phyloP scores from a whole-genome alignment of 2,797 vertebrate genomes.

The Pseudochirops corinnae region DNA sequence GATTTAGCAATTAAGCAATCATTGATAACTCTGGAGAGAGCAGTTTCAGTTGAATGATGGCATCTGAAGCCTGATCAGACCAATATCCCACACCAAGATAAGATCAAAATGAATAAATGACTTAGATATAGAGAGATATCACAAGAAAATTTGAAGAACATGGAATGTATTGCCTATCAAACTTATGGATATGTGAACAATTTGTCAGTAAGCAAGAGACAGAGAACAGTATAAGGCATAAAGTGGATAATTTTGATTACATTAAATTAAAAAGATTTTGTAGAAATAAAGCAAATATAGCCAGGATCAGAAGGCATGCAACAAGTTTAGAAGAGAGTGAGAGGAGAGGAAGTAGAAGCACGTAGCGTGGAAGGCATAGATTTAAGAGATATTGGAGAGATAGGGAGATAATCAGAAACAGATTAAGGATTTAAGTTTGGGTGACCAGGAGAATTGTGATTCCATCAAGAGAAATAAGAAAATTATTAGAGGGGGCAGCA shows the following conservation, averaged over 20 bases:
- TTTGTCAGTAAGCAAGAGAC: not conserved
- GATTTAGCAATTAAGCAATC: not conserved
- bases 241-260: not conserved
- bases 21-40: not conserved
- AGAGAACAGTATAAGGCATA: not conserved
- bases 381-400: not conserved
- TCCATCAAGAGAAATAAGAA: too few relatives aligned
- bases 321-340: not conserved
- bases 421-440: too few relatives aligned
- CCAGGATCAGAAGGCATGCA: not conserved
- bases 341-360: not conserved
- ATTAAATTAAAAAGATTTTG: not conserved
- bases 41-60: not conserved
- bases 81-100: too few relatives aligned
- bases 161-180: not conserved
- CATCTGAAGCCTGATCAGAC: not conserved
- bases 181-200: not conserved
- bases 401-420: too few relatives aligned
- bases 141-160: not conserved
- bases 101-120: too few relatives aligned
- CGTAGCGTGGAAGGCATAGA: not conserved
- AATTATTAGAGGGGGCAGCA: not conserved
- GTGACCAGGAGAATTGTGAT: too few relatives aligned
- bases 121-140: not conserved
- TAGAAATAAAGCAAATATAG: not conserved